Evolutionary conservation across 2,888 invertebrate genomes (phyloP), one percentile per base, ranked within the genome.

Genomic region (Nebria brevicollis): DNA sequence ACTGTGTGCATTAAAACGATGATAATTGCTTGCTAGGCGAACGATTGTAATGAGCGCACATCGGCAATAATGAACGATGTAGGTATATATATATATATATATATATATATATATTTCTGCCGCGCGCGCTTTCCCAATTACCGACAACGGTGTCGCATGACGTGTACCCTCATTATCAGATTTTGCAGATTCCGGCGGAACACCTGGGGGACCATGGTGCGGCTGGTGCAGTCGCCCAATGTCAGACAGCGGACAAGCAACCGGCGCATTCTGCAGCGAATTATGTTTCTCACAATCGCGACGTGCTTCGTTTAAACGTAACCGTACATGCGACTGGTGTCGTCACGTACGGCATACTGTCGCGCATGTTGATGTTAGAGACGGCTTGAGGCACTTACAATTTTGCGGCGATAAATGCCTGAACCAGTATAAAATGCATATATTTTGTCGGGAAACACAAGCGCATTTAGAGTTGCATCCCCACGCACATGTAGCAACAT

Each of bases 351-450:
- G 97, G 42, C 96, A 96, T 86, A 96, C 97, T 0, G 95, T 97
- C 75, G 96, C 95, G 84, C 97, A 96, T 87, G 96, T 97, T 20
- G 97, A 97, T 89, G 96, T 97, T 64, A 93, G 96, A 92, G 97
- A 97, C 86, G 97, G 97, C 72, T 96, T 96, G 84, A 95, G 95
- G 26, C 97, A 97, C 86, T 91, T 97, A 72, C 97, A 97, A 89
- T 97, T 97, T 89, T 95, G 93, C 89, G 96, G 96, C 73, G 96
- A 97, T 89, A 97, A 97, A 91, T 98, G 97, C 87, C 91, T 97
- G 84, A 97, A 97, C 88, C 97, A 97, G 89, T 98, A 97, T 91
- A 97, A 98, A 91, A 97, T 98, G 97, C 96, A 97, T 89, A 97
- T 97, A 84, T 98, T 98, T 90, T 97, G 97, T 89, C 94, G 95